Evolutionary conservation across 2,113 vertebrate genomes (phyloP), one percentile per base, ranked within the genome.

Genomic region (Pagrus major): DNA sequence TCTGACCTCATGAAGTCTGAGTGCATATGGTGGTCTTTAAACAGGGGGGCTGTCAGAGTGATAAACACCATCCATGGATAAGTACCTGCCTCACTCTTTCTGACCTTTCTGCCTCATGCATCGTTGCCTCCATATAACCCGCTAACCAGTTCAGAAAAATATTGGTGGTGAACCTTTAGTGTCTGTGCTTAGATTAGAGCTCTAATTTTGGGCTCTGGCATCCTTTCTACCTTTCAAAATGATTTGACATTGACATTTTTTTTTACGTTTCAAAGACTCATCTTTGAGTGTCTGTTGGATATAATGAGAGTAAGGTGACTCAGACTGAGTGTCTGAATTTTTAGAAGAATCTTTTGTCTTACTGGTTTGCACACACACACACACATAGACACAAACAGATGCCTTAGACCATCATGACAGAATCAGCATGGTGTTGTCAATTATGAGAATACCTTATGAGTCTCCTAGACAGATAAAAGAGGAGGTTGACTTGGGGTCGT

Each of bases 31-130:
- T 83, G 65, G 52, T 84, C 64, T 61, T 86, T 1, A 73, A 76
- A 86, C 52, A 71, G 41, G 42, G 20, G 9, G 6, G 37, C 37
- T 76, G 78, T 78, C 72, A 67, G 54, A 63, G 76, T 85, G 81
- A 77, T 91, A 51, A 81, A 76, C 72, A 75, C 78, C 68, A 81
- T 51, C 63, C 29, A 55, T 59, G 54, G 41, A 6, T 75, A 61
- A 75, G 55, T 49, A 71, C 44, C 66, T 75, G 54, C 39, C 39
- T 80, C 47, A 59, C 49, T 69, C 16, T 52, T 18, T 59, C 31
- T 41, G 85, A 87, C 89, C 78, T 88, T 82, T 78, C 59, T 84
- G 54, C 51, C 21, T 86, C 46, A 31, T n/a, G 12, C 46, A 55
- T 71, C 9, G 2, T 41, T 25, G 69, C 78, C 37, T 75, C 10